A percentile compares a stretch with the other conserved stretches of the same genome.
phyloP scores from a whole-genome alignment of 2,113 vertebrate genomes.

The Trematomus loennbergii region DNA sequence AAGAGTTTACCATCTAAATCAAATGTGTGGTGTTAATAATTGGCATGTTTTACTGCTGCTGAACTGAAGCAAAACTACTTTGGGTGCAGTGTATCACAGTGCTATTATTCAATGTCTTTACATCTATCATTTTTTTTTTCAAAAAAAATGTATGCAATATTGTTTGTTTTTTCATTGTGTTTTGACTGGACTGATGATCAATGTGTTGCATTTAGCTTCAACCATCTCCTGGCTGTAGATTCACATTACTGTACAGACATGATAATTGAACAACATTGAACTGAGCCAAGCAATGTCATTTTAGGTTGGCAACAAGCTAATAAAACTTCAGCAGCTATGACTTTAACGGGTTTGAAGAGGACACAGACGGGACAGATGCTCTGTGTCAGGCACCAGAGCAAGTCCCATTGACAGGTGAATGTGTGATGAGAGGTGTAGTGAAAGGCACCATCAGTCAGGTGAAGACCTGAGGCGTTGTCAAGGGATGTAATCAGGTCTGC shows the following conservation, averaged over 20 bases:
- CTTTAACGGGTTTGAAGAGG: constrained; percentile 42
- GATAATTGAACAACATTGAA: not conserved
- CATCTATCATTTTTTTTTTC: too few species aligned
- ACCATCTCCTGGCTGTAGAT: not conserved
- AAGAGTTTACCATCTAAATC: too few species aligned
- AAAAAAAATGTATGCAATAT: too few species aligned
- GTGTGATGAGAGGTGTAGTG: constrained; percentile 57
- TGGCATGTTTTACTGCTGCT: too few species aligned
- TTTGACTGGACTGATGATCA: too few species aligned
- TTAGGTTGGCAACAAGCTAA: not conserved
- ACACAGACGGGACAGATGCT: constrained; percentile 57
- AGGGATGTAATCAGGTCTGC: constrained; percentile 56
- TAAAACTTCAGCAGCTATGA: constrained; percentile 17
- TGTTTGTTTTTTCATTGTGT: too few species aligned
- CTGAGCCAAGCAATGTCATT: not conserved
- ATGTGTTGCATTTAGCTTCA: too few species aligned
- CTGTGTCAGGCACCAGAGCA: constrained; percentile 39
- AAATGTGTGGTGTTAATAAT: too few species aligned
- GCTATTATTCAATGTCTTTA: too few species aligned
- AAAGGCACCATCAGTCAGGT: constrained; percentile 64
- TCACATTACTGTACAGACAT: not conserved
- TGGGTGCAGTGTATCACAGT: too few species aligned
- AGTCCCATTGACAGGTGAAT: constrained; percentile 49
- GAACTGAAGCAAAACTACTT: too few species aligned
- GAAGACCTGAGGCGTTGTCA: constrained; percentile 47